These are phyloP conservation scores for Carpatolechia fugitivella DNA, from an alignment of 2,888 invertebrate genomes.

Conservation along the genomic window DNA sequence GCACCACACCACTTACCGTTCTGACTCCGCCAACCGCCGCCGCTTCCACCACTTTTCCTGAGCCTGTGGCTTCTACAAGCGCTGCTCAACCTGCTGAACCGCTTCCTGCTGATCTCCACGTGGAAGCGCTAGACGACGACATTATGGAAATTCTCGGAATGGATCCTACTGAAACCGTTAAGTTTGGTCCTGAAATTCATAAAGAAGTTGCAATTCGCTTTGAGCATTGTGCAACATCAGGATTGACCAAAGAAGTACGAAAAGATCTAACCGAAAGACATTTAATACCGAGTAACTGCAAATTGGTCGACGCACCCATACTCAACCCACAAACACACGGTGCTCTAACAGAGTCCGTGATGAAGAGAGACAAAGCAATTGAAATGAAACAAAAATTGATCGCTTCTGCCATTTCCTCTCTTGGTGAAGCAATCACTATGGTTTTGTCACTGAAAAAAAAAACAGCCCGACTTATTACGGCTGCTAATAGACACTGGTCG, in stretches of 20 bases:
- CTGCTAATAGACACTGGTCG: slow-evolving; percentile 1
- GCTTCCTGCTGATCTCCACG: too few species aligned
- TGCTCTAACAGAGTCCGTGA: background rate
- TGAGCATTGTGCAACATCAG: background rate
- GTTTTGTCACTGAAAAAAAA: background rate
- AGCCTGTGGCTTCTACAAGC: background rate
- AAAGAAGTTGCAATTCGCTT: background rate
- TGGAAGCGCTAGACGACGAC: background rate
- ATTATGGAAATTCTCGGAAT: background rate
- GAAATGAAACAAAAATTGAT: slow-evolving; percentile 3
- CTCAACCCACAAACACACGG: slow-evolving; percentile 3
- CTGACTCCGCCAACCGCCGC: too few species aligned
- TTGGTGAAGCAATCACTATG: slow-evolving; percentile 5
- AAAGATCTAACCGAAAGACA: background rate
- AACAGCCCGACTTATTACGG: background rate
- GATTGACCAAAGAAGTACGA: background rate
- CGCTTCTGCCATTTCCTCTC: background rate
- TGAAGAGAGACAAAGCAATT: slow-evolving; percentile 8
- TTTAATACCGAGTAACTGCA: background rate
- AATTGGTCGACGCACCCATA: background rate
- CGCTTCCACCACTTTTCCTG: too few species aligned
- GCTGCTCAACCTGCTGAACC: background rate
- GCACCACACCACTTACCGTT: too few species aligned
- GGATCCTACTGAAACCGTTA: background rate
- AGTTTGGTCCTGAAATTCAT: background rate